These are phyloP conservation scores for Actias luna DNA, from an alignment of 2,888 invertebrate species.

Conservation along the genomic window DNA sequence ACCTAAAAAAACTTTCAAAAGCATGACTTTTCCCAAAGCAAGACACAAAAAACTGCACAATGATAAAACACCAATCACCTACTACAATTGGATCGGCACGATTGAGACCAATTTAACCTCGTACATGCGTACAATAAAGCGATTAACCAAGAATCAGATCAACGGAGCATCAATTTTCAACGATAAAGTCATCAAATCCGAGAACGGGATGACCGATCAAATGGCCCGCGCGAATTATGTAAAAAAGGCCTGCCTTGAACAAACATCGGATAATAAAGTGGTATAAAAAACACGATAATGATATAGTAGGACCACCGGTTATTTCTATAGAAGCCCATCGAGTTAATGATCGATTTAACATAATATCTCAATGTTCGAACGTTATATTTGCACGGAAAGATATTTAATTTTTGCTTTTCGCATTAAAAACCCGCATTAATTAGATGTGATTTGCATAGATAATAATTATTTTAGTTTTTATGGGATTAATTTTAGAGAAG, in stretches of 20 bases:
- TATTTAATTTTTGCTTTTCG: conserved; percentile 36
- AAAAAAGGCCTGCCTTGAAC: conserved; percentile 47
- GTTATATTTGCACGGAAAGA: conserved; percentile 43
- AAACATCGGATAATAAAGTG: conserved; percentile 56
- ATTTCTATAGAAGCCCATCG: conserved; percentile 60
- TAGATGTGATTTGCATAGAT: conserved; percentile 3
- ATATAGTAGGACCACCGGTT: conserved; percentile 52
- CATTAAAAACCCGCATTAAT: conserved; percentile 20
- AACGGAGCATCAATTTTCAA: conserved; percentile 38
- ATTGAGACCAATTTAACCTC: neutral
- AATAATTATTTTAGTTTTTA: neutral
- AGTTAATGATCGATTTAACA: conserved; percentile 60
- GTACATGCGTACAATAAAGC: neutral
- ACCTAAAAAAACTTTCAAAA: no score
- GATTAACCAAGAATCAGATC: conserved; percentile 17
- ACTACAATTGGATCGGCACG: neutral
- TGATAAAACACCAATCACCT: neutral
- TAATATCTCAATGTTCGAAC: conserved; percentile 50
- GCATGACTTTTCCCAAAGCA: neutral
- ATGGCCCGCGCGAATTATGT: conserved; percentile 40
- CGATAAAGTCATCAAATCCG: conserved; percentile 47
- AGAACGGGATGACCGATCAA: conserved; percentile 35
- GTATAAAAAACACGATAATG: conserved; percentile 53
- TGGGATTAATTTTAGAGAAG: neutral
- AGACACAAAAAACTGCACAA: neutral